A percentile compares a stretch with the other conserved stretches of the same genome.
phyloP scores from a whole-genome alignment of 2,888 invertebrate genomes.

The Itoplectis maculator region DNA sequence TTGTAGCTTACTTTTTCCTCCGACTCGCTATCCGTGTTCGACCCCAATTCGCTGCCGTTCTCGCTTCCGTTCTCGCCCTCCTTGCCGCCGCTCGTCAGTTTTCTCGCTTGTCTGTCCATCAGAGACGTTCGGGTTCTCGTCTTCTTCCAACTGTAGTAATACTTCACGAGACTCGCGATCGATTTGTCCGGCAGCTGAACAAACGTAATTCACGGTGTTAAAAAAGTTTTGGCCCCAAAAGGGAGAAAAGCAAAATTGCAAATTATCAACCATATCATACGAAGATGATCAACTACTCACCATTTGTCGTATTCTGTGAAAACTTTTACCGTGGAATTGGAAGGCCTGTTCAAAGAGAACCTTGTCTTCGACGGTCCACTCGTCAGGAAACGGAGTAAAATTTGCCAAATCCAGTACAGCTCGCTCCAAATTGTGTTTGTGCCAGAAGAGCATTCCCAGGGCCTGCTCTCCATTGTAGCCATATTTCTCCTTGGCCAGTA shows the following conservation, averaged over 20 bases:
- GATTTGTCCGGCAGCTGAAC: slow-evolving; percentile 97
- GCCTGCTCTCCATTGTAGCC: slow-evolving; percentile 99
- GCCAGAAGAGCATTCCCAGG: slow-evolving; percentile 99
- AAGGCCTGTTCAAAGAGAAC: slow-evolving; percentile 99
- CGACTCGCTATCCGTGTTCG: slow-evolving; percentile 94
- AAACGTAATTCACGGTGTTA: neutral
- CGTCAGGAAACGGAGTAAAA: slow-evolving; percentile 98
- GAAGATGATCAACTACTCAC: slow-evolving; percentile 85
- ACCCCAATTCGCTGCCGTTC: slow-evolving; percentile 93
- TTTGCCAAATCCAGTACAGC: slow-evolving; percentile 97
- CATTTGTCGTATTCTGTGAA: slow-evolving; percentile 98
- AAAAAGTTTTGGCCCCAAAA: neutral
- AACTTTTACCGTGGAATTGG: slow-evolving; percentile 99
- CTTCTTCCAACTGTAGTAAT: slow-evolving; percentile 99
- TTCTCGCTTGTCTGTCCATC: slow-evolving; percentile 94
- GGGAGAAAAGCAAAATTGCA: slow-evolving; percentile 7
- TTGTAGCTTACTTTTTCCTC: slow-evolving; percentile 92
- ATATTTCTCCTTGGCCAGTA: slow-evolving; percentile 97
- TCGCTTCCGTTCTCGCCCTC: slow-evolving; percentile 90
- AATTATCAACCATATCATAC: slow-evolving; percentile 1
- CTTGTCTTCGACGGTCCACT: slow-evolving; percentile 99
- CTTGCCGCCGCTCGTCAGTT: slow-evolving; percentile 89
- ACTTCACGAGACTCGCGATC: slow-evolving; percentile 97
- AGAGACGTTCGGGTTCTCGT: slow-evolving; percentile 95
- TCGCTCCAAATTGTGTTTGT: slow-evolving; percentile 97